Conservation (phyloP, 1,140 invertebrate species). For the Thaumatotibia leucotreta region DNA sequence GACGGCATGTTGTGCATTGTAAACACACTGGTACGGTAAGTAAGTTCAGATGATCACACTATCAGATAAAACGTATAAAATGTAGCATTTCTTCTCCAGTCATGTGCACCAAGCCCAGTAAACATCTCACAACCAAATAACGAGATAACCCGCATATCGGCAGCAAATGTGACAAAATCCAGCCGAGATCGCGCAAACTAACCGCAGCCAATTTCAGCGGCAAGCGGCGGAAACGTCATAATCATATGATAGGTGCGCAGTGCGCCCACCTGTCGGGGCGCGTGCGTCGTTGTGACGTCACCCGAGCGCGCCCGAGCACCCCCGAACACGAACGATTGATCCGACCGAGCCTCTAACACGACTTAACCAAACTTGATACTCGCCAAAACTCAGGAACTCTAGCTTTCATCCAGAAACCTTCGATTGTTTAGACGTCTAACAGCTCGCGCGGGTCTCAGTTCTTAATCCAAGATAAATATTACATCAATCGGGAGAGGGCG, state of each 20-base stretch:
- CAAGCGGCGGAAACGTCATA: conserved; percentile 66
- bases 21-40: too few species aligned
- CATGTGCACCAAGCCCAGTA: not conserved
- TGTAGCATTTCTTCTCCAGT: not conserved
- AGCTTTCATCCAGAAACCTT: not conserved
- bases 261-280: conserved; percentile 72
- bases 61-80: not conserved
- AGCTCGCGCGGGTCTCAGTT: conserved; percentile 52
- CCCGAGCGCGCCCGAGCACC: conserved; percentile 32
- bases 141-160: not conserved
- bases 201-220: conserved; percentile 47
- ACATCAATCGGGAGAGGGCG: conserved; percentile 62
- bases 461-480: conserved; percentile 75
- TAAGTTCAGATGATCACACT: too few species aligned
- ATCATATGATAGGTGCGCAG: conserved; percentile 72
- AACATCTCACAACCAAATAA: not conserved
- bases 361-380: conserved; percentile 11
- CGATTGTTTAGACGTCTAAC: conserved; percentile 8
- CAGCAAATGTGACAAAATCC: not conserved
- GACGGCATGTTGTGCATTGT: too few species aligned
- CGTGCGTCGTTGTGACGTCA: conserved; percentile 61
- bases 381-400: not conserved
- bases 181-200: conserved; percentile 21
- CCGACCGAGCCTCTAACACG: conserved; percentile 37
- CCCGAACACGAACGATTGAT: conserved; percentile 58